Percentiles rank a stretch among this genome's conserved stretches.
phyloP scores from a whole-genome alignment of 2,888 invertebrate species.

The Stramonita haemastoma region DNA sequence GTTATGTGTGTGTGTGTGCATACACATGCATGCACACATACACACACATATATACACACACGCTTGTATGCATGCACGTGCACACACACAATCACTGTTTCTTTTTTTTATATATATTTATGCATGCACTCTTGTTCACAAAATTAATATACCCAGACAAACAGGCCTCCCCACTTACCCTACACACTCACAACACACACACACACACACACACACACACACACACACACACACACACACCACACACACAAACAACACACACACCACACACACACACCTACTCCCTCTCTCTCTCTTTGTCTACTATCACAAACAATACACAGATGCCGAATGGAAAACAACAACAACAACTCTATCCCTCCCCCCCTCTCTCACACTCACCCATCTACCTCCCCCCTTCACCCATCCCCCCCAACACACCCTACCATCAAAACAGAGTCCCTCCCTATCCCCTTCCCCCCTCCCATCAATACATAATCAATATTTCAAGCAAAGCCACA shows the following conservation, averaged over 20 bases:
- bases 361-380: too few species aligned
- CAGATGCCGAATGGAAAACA: too few species aligned
- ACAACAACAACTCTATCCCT: too few species aligned
- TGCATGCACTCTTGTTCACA: too few species aligned
- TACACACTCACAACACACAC: background rate
- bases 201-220: constrained; percentile 1
- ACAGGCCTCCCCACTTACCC: background rate
- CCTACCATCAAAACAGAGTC: too few species aligned
- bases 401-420: too few species aligned
- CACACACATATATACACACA: background rate
- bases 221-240: background rate
- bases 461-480: too few species aligned
- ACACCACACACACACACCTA: background rate
- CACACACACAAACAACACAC: background rate
- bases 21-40: background rate
- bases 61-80: background rate
- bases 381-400: too few species aligned
- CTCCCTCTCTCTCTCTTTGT: background rate
- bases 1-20: too few species aligned
- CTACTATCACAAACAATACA: too few species aligned
- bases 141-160: background rate
- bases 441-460: too few species aligned
- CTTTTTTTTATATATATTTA: background rate
- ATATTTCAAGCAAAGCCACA: too few species aligned
- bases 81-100: background rate